Percentiles rank a stretch among this genome's conserved stretches.
These are phyloP conservation scores for Odontamblyopus lacepedii DNA, from an alignment of 2,797 vertebrate species.

Conservation along the genomic window DNA sequence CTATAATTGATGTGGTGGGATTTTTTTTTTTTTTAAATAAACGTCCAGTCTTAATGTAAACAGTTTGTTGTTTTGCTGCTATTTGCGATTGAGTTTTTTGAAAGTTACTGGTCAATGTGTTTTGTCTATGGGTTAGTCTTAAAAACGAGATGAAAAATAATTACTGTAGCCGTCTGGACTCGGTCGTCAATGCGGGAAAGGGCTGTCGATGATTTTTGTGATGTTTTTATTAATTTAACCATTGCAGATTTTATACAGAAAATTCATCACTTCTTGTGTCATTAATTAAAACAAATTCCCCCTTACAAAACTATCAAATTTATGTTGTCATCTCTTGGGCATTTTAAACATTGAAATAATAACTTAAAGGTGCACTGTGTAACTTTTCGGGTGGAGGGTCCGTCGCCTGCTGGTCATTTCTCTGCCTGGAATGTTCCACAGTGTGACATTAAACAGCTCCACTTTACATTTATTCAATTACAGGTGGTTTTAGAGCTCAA, in stretches of 20 bases:
- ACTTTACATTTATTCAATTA: no score
- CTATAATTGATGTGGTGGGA: neutral
- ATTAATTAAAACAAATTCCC: neutral
- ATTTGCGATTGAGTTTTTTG: slow-evolving; percentile 18
- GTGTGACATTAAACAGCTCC: no score
- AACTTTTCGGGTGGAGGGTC: no score
- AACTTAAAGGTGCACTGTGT: no score
- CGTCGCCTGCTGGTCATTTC: no score
- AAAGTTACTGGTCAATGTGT: neutral
- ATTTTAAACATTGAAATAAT: neutral
- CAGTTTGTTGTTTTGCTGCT: slow-evolving; percentile 42
- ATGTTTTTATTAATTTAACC: slow-evolving; percentile 2
- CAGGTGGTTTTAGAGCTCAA: no score
- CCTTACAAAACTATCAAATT: neutral
- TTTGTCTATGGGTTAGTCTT: slow-evolving; percentile 26
- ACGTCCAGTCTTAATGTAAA: slow-evolving; percentile 35
- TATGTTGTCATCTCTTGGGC: slow-evolving; percentile 5
- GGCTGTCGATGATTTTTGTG: slow-evolving; percentile 1
- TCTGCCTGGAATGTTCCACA: no score
- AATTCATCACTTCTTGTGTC: neutral
- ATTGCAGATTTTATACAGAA: neutral
- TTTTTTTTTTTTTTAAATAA: neutral
- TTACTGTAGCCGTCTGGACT: slow-evolving; percentile 13
- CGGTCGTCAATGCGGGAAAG: neutral
- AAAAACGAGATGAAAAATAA: neutral